Base-by-base conservation (phyloP, 2,888 invertebrate species). In the Nomada ruficornis region DNA sequence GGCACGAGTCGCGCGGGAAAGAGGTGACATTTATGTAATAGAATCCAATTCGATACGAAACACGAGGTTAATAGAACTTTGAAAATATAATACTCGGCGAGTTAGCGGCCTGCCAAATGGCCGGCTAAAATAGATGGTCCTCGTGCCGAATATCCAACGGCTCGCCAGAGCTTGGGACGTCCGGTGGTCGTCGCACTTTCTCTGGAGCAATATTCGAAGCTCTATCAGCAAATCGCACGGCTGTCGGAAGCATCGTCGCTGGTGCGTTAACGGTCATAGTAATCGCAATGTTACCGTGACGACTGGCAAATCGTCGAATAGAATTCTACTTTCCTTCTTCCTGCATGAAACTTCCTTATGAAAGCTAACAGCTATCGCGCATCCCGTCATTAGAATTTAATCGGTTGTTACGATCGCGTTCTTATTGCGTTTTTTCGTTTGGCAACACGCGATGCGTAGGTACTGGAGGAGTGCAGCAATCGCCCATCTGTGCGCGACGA, bases 61-160 rank as follows among this genome's bases (percentile, higher is more conserved):
- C 80, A 70, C 81, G 90, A 88, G 89, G 90, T 92, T 88, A 91
- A 91, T 90, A 91, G 91, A 91, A 89, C 89, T 87, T 85, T 82
- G 86, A 90, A 88, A 92, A 91, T 91, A 92, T 88, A 36, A 36
- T 36, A 36, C 36, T 88, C 87, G 81, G 74, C 84, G 87, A 87
- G 88, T 88, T 90, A 88, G 90, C 86, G 82, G 87, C 85, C 89
- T 89, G 91, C 91, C 90, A 91, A 92, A 92, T 90, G 88, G 87
- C 82, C 85, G 80, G 86, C 90, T 70, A 88, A 92, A 92, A 92
- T 92, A 92, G 88, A 87, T 77, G 62, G 70, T 26, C 70, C 79
- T 69, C 55, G 70, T 71, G 79, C 83, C 64, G 73, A 81, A 73
- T 77, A 68, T 64, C 36, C 65, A 50, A 69, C 59, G 67, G 77